Evolutionary conservation across 2,888 invertebrate species (phyloP), one percentile per base, ranked within the genome.

Genomic region (Campoplex nolae): DNA sequence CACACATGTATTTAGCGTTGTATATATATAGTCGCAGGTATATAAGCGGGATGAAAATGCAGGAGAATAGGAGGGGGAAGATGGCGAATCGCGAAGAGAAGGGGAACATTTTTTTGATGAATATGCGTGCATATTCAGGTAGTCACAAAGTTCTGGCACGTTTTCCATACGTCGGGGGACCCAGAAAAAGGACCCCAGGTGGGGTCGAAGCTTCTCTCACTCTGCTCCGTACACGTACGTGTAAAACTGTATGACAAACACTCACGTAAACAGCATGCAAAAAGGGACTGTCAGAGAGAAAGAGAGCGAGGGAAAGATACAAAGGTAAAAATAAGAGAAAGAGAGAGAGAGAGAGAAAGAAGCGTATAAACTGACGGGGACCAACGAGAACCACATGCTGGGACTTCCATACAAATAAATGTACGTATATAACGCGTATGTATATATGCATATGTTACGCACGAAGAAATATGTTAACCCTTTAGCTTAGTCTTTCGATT

Each of bases 401-500:
- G 93, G 91, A 92, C 91, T 93, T 91, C 88, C 70, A 88, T 67
- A 83, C 42, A 32, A 74, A 86, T 84, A 80, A 32, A 51, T 88
- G 65, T 62, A 16, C 68, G 65, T 65, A 65, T 38, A 74, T 90
- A 45, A 45, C 45, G 2, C 84, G 70, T 62, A 16, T 78, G 65
- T 51, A 70, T 90, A 91, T 92, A 92, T 93, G 93, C 93, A 93
- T 93, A 92, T 89, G 92, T 93, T 94, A 93, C 92, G 90, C 92
- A 93, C 93, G 93, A 92, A 89, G 38, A 92, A 93, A 94, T 94
- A 94, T 93, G 92, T 93, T 94, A 94, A 94, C 93, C 94, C 93
- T 93, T 93, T 93, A 86, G 92, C 90, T 94, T 94, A 94, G 94
- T 94, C 94, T 92, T 91, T 90, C 91, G 92, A 94, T 93, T 92